Base-by-base conservation (phyloP, 2,888 invertebrate genomes). In the Corbicula japonica region DNA sequence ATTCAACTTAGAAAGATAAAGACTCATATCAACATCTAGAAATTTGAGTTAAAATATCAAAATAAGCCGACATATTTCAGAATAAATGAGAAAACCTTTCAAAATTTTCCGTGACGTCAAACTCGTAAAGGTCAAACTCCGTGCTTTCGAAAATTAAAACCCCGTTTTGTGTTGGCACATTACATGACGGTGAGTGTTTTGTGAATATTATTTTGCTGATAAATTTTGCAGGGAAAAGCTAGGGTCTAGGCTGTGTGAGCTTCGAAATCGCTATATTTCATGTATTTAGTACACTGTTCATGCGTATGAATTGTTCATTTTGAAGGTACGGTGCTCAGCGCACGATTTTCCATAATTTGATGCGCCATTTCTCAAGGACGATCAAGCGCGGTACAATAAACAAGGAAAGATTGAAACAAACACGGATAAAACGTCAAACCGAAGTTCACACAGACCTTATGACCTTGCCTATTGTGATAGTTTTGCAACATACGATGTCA, bases 181-280 rank as follows among this genome's bases (percentile, higher is more conserved):
- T 92, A 92, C 93, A 94, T 94, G 94, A 94, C 93, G 94, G 94
- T 94, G 94, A 94, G 94, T 94, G 94, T 94, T 94, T 93, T 93
- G 93, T 91, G 93, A 94, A 94, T 94, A 94, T 93, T 94, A 94
- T 94, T 94, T 94, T 92, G 93, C 93, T 93, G 94, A 94, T 94
- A 94, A 94, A 94, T 93, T 93, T 94, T 93, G 93, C 92, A 91
- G 92, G 91, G 92, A 92, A 91, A 90, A 90, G 90, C 84, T 81
- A 80, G 88, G 84, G 87, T 83, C 84, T 78, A 50, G 65, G 61
- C 61, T 52, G 44, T 62, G 60, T 69, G 61, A 52, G 41, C 61
- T 65, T 54, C 65, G 52, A 32, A 52, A 65, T 61, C 34, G 75
- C 80, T 75, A 66, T 81, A 76, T 69, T 77, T 68, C 63, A 32